Evolutionary conservation across 2,888 invertebrate species (phyloP), one percentile per base, ranked within the genome.

Genomic region (Halictus quadricinctus): DNA sequence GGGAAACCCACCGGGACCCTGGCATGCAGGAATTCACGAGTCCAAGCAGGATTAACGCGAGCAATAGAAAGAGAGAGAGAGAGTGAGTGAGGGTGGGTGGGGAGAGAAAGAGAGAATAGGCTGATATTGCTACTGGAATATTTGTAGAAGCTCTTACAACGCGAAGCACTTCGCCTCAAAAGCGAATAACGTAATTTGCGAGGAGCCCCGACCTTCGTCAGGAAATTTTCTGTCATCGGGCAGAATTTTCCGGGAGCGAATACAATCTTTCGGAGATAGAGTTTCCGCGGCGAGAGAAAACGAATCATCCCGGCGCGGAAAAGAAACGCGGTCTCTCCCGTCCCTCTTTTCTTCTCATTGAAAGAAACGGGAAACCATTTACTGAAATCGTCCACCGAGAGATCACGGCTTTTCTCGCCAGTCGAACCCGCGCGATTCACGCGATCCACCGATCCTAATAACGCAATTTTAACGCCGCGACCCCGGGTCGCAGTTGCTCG

Each of bases 111-210:
- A 73, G 73, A 73, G 84, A 84, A 86, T 84, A 88, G 84, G 69
- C 85, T 79, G 89, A 82, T 89, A 89, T 89, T 85, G 85, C 87
- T 74, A 76, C 79, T 85, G 86, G 88, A 89, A 89, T 89, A 89
- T 89, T 89, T 89, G 89, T 82, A 81, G 87, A 83, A 85, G 80
- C 83, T 80, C 87, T 86, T 86, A 81, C 87, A 79, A 76, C 75
- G 73, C 76, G 85, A 79, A 81, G 87, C 80, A 82, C 85, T 87
- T 83, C 80, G 76, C 81, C 81, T 83, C 83, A 86, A 89, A 83
- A 88, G 84, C 88, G 87, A 89, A 87, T 89, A 89, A 89, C 80
- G 87, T 88, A 89, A 89, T 89, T 89, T 87, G 86, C 83, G 75
- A 84, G 72, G 75, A 85, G 50, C 41, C 41, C 66, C 41, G 43